Base-by-base conservation (phyloP, 2,113 vertebrate species). In the Dicaeum eximium region DNA sequence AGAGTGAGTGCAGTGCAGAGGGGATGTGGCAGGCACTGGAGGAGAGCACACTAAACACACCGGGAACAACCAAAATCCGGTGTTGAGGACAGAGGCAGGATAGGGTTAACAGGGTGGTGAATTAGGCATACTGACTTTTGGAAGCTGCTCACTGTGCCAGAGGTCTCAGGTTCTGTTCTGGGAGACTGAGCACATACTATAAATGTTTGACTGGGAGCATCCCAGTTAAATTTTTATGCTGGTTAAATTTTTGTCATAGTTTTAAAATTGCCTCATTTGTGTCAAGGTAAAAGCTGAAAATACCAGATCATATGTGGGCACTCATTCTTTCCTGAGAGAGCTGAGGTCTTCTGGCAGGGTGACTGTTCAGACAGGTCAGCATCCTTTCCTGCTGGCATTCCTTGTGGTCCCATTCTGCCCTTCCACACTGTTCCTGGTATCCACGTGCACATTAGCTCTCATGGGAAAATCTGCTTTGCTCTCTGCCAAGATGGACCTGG, bases 51-150 rank as follows among this genome's bases (percentile, higher is more conserved):
- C 56, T n/a, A 27, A 58, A 31, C 7, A 27, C 35, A 3, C 1
- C 10, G 1, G 44, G 40, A 74, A n/a, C n/a, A 44, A 4, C 11
- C n/a, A n/a, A 35, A 31, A 5, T 13, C 4, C 0, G 0, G 23
- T 40, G 44, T 3, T 19, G 66, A 42, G 66, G 15, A 25, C 61
- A 38, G 71, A 11, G 37, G 38, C 11, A 15, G 88, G 48, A 57
- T 21, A 19, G 65, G 6, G 54, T 27, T 37, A 57, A 27, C 6
- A 14, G 45, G 27, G 10, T 37, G 54, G 15, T 57, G 56, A 42
- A 37, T 17, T 3, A 40, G 22, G 53, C 28, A 7, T 5, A 3
- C 17, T 10, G 57, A 20, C 5, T 30, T 30, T 17, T 24, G 42
- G 44, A 83, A 58, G 5, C 23, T 45, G 70, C 27, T 73, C 17